Evolutionary conservation across 1,140 invertebrate genomes (phyloP).

Genomic region (Archivesica marissinica): DNA sequence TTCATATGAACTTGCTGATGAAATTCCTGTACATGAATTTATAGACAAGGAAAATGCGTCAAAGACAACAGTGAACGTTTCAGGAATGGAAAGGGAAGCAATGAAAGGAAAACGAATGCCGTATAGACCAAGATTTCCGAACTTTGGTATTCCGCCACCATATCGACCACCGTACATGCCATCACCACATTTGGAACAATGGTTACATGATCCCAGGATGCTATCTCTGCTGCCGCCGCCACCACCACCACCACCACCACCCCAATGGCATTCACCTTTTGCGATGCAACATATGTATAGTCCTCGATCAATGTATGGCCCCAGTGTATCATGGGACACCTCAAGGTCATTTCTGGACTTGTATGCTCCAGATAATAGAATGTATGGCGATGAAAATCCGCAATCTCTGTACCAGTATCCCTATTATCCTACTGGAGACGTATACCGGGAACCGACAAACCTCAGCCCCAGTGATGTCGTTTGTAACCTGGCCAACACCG

Average conservation of each 20-base stretch:
- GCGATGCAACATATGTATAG: neutral
- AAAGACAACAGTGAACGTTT: no score
- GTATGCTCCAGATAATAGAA: neutral
- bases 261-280: neutral
- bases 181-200: neutral
- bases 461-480: neutral
- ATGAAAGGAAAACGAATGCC: neutral
- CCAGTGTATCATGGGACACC: neutral
- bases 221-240: neutral
- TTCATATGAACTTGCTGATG: neutral
- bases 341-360: neutral
- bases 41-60: neutral
- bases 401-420: neutral
- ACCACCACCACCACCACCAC: neutral
- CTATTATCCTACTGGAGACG: neutral
- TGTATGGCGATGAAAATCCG: neutral
- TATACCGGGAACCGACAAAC: neutral
- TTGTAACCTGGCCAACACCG: neutral
- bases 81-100: neutral
- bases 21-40: conserved; percentile 25
- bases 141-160: neutral
- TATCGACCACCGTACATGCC: neutral
- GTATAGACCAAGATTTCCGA: neutral
- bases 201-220: neutral
- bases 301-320: neutral